phyloP scores from a whole-genome alignment of 2,797 vertebrate species.

The Gymnodraco acuticeps region DNA sequence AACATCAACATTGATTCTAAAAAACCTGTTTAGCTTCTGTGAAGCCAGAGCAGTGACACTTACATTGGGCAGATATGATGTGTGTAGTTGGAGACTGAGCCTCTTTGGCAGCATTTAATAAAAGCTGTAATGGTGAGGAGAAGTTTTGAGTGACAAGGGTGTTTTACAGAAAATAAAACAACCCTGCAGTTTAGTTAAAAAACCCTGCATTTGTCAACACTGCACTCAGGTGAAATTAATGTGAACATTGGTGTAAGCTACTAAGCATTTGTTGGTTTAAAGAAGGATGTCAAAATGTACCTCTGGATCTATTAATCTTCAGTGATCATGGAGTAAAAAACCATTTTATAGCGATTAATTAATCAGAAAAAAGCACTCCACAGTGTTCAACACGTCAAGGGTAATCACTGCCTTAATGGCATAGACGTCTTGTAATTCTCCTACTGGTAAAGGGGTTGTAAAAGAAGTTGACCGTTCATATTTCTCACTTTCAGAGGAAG shows the following conservation, averaged over 20 bases:
- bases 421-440: not conserved
- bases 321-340: not conserved
- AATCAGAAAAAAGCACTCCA: not conserved
- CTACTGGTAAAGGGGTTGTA: not conserved
- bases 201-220: not conserved
- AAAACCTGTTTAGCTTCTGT: constrained; percentile 33
- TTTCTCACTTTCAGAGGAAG: not conserved
- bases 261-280: constrained; percentile 1
- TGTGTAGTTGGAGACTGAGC: not conserved
- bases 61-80: constrained; percentile 19
- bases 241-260: not conserved
- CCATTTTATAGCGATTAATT: not conserved
- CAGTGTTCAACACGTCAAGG: not conserved
- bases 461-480: not conserved
- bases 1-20: constrained; percentile 33
- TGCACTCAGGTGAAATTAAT: not conserved
- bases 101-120: constrained; percentile 9
- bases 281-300: constrained; percentile 6
- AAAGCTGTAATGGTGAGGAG: not conserved
- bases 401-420: not conserved
- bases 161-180: not conserved
- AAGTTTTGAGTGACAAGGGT: not conserved
- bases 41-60: constrained; percentile 17
- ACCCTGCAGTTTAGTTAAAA: not conserved
- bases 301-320: constrained; percentile 5